Conservation (phyloP, 2,113 vertebrate species). For the Numenius arquata region DNA sequence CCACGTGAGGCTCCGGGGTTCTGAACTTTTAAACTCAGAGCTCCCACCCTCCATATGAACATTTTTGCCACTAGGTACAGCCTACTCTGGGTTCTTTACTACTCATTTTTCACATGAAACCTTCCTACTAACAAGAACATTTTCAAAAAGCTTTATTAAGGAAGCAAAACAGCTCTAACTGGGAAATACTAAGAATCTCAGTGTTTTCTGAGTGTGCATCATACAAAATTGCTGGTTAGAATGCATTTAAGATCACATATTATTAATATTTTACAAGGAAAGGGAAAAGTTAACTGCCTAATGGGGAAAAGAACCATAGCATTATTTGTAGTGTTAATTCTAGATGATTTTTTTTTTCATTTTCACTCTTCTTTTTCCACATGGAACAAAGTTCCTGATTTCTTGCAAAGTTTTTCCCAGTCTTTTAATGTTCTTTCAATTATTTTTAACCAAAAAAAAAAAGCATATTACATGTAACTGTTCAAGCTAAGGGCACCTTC, state of each 20-base stretch:
- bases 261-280: not conserved
- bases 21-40: not conserved
- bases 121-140: not conserved
- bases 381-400: not conserved
- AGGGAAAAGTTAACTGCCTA: not conserved
- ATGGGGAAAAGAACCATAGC: not conserved
- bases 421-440: not conserved
- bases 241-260: not conserved
- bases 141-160: not conserved
- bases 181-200: not conserved
- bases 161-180: not conserved
- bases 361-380: not conserved
- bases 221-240: not conserved
- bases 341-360: not conserved
- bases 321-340: not conserved
- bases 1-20: not conserved
- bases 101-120: not conserved
- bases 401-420: not conserved
- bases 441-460: not conserved
- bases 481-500: not conserved
- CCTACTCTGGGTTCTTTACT: not conserved
- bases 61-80: not conserved
- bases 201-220: not conserved
- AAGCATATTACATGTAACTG: not conserved
- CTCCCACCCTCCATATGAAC: not conserved